Evolutionary conservation across 2,113 vertebrate species (phyloP).

Genomic region (Oriolus oriolus): DNA sequence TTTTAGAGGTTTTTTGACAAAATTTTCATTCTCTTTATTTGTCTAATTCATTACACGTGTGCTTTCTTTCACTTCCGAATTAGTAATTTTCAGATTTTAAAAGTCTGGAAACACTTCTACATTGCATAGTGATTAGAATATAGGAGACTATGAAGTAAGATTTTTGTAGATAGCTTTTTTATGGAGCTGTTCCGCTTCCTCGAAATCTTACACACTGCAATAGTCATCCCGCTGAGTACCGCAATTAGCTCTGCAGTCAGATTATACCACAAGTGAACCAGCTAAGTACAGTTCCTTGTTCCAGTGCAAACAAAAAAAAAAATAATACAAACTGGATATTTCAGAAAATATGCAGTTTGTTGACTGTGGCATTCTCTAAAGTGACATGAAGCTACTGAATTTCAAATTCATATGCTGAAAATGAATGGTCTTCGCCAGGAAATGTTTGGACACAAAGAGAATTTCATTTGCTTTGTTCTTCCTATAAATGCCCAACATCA

Average conservation of each 20-base stretch:
- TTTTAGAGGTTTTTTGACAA: neutral
- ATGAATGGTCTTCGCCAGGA: neutral
- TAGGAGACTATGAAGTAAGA: neutral
- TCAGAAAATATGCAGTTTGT: neutral
- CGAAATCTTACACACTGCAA: neutral
- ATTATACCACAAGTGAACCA: neutral
- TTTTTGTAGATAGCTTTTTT: neutral
- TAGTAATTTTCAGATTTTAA: neutral
- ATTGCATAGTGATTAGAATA: neutral
- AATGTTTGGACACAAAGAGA: neutral
- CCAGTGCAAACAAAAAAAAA: neutral
- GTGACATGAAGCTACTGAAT: neutral
- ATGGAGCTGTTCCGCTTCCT: neutral
- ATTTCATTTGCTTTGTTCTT: neutral
- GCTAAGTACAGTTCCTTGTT: neutral
- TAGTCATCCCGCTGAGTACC: neutral
- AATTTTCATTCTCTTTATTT: neutral
- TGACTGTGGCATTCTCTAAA: neutral
- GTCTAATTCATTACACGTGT: neutral
- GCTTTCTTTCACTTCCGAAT: neutral
- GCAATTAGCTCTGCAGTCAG: neutral
- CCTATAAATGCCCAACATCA: neutral
- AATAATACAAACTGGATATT: neutral
- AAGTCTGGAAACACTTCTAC: neutral
- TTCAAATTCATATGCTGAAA: neutral